Base-by-base conservation (phyloP, 2,113 vertebrate species). In the Thomomys bottae region DNA sequence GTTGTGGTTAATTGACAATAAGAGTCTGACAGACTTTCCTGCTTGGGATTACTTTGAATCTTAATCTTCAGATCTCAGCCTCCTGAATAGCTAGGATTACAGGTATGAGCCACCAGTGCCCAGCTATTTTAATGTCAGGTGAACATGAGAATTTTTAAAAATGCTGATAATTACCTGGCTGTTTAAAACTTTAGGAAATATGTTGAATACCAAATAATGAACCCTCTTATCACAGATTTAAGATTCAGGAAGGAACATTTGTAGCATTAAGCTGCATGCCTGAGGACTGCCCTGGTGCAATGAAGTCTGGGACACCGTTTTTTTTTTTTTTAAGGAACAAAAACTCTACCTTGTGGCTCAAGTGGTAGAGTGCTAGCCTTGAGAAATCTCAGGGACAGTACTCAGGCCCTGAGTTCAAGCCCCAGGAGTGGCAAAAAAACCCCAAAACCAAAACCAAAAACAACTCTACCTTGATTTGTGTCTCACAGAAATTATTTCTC, bases 171-270 rank as follows among this genome's bases (percentile, higher is more conserved):
- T 18, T 85, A 12, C 54, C 23, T 86, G 67, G 42, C 30, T 15
- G 21, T 87, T 72, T 73, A 88, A 61, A 95, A 88, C 89, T 86
- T 89, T 3, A 76, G 84, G 30, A 86, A 95, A 63, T 83, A 90
- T 82, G 76, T 72, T 59, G 88, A 93, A 73, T 78, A 64, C 80
- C 67, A 84, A 61, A 92, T 59, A 81, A 70, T 79, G 88, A 88
- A 59, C 61, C 24, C 92, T 90, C 78, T 79, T 61, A 84, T 81
- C 49, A 30, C 23, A 17, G 38, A 20, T 54, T 86, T 81, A 90
- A 83, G 75, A 89, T 86, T 84, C 32, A 91, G 68, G 59, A 34
- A 64, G 3, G 30, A 82, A 66, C 78, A 23, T 36, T 63, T n/a
- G 5, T 40, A 42, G 59, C 63, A 54, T 45, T 78, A 61, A 12